Evolutionary conservation across 2,888 invertebrate species (phyloP), one percentile per base, ranked within the genome.

Genomic region (Troglohyphantes excavatus): DNA sequence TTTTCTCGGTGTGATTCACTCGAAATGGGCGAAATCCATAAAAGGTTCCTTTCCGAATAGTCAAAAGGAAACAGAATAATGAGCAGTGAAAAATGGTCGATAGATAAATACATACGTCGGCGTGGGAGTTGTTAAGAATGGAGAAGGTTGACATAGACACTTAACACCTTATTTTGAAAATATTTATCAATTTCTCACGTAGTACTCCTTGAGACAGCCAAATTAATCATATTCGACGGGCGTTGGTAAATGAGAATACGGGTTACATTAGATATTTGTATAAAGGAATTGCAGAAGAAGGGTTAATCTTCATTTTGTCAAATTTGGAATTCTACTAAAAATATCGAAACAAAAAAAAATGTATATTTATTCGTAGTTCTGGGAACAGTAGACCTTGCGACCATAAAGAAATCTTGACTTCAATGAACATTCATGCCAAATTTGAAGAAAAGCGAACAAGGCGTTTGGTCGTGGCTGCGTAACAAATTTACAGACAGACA

Each of bases 1-100:
- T 13, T 11, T 72, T 72, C 61, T 83, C 70, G 2, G 27, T 63
- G 39, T 83, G 83, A 83, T 59, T 83, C 83, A 83, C 61, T 33
- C 19, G 3, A 29, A 43, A 72, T 70, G 83, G 83, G 83, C 72
- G 83, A 83, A 72, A 79, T 72, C 63, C 63, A 21, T 53, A 68
- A 68, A 63, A 39, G 27, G 72, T 73, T 61, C 23, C 61, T 53
- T 53, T 53, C n/a, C 17, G n/a, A 53, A 53, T 63, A 29, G 61
- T 63, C 65, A 21, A 19, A 59, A 61, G 59, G 46, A 59, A 82
- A 53, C 27, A 2, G 17, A 63, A 73, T 43, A 73, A 68, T 27
- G 26, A 82, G 59, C 68, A 6, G n/a, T 70, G 70, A 82, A 39
- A 70, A 82, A 82, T 70, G 33, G 53, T 13, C 23, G 33, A 33